These are phyloP conservation scores for Saccostrea cuccullata DNA, from an alignment of 1,140 invertebrate species.

Conservation along the genomic window DNA sequence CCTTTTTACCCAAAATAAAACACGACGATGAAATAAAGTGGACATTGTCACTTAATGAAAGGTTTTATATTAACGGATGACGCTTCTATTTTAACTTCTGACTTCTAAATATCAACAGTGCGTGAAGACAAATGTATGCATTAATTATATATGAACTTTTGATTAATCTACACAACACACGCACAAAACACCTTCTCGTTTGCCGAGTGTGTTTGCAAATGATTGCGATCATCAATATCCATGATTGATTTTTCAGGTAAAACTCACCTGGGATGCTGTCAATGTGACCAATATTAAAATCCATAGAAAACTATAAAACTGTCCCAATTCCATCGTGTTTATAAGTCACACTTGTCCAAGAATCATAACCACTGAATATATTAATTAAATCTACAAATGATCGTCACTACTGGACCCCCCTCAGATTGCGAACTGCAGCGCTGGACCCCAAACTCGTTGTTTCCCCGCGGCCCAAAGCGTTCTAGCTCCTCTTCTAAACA, in stretches of 20 bases:
- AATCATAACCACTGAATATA: neutral
- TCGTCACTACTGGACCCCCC: neutral
- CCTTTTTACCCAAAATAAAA: conserved; percentile 3
- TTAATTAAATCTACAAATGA: neutral
- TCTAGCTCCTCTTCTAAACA: neutral
- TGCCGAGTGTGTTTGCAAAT: neutral
- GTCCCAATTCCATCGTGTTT: neutral
- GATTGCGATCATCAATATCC: neutral
- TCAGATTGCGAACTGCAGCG: neutral
- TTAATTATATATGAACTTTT: conserved; percentile 27
- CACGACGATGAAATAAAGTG: neutral
- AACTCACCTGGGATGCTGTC: conserved; percentile 30
- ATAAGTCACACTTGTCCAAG: neutral
- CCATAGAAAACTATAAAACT: neutral
- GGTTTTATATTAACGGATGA: neutral
- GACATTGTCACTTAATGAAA: neutral
- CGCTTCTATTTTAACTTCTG: neutral
- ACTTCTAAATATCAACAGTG: neutral
- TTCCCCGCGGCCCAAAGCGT: neutral
- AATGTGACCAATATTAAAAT: neutral
- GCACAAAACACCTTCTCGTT: neutral
- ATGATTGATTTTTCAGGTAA: conserved; percentile 14
- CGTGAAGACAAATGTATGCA: conserved; percentile 12
- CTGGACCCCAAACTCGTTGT: neutral
- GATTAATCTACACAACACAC: neutral